Evolutionary conservation across 2,888 invertebrate genomes (phyloP), one percentile per base, ranked within the genome.

Genomic region (Alsophila aescularia): DNA sequence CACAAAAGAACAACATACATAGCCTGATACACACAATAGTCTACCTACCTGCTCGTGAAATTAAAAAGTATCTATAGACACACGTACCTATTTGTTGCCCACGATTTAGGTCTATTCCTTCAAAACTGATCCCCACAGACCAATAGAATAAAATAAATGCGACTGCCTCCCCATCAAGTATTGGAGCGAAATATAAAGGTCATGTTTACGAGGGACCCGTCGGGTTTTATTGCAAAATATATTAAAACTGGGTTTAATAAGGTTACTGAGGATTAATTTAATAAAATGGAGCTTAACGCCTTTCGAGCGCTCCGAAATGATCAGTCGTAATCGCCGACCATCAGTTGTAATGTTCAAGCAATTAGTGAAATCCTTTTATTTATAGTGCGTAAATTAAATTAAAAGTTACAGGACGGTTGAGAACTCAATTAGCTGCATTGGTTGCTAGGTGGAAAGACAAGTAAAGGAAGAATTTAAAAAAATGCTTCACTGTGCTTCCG

Each of bases 181-280:
- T 40, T 12, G 36, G 54, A 39, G 47, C 50, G 40, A 60, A 65
- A 62, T 57, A 47, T 47, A 56, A 64, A 67, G 72, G 72, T 71
- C 71, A 67, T 65, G 66, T 84, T 85, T 79, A 86, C 75, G 83
- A 77, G 58, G 64, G 16, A 48, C 64, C 73, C 79, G 79, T 82
- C 71, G 61, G 62, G 60, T 78, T 86, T 85, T 81, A 85, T 75
- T 66, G 75, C 83, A 54, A 78, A 62, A 73, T 72, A 69, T 71
- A 72, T 81, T 80, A 79, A 78, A 78, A 66, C 56, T 47, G 69
- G 79, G 79, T 81, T 83, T 83, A 77, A 80, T 83, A 77, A 73
- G 81, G 81, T 85, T 85, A 85, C 80, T 82, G 77, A 73, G 81
- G 81, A 85, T 85, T 85, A 81, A 83, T 83, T 85, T 83, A 82